phyloP scores from a whole-genome alignment of 2,113 vertebrate species.

The Festucalex cinctus region DNA sequence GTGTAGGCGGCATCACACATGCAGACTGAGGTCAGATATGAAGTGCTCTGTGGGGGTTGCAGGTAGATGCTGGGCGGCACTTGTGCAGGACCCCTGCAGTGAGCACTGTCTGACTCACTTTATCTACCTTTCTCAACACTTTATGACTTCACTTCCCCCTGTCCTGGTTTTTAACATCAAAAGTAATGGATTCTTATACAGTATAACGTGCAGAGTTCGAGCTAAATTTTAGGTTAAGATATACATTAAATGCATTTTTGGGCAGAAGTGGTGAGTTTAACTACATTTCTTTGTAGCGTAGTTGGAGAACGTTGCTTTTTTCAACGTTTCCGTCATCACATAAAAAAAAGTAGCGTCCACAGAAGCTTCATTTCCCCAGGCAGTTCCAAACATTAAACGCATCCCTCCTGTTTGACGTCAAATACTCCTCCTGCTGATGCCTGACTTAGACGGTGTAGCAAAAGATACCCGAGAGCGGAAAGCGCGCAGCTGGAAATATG shows the following conservation, averaged over 20 bases:
- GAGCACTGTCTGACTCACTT: constrained; percentile 69
- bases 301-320: no score
- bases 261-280: background rate
- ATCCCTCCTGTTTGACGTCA: no score
- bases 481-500: no score
- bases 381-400: no score
- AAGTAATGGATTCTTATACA: background rate
- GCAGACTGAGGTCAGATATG: constrained; percentile 42
- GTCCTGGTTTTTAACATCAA: background rate
- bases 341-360: no score
- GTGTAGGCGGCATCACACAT: constrained; percentile 53
- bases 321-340: no score
- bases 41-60: constrained; percentile 62
- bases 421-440: no score
- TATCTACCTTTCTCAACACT: constrained; percentile 54
- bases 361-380: no score
- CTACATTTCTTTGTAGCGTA: background rate
- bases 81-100: constrained; percentile 62
- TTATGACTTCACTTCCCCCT: constrained; percentile 36
- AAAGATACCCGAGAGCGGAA: no score
- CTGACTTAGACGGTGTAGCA: no score
- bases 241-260: background rate
- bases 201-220: constrained; percentile 12
- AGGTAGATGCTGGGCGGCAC: constrained; percentile 67
- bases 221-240: constrained; percentile 1